Evolutionary conservation across 2,797 vertebrate genomes (phyloP), one percentile per base, ranked within the genome.

Genomic region (Avahi laniger): DNA sequence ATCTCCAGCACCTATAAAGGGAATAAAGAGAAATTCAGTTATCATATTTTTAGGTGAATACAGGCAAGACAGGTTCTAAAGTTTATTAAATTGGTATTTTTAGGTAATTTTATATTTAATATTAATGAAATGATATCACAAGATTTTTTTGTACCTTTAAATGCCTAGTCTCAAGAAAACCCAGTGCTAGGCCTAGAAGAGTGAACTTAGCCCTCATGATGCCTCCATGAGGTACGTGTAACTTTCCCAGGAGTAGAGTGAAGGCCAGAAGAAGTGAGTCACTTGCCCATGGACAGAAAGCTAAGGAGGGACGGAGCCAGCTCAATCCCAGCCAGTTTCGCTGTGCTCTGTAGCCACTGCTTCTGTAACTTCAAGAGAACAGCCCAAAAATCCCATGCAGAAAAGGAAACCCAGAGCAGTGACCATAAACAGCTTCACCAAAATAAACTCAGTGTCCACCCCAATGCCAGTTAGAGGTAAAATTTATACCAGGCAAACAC

Each of bases 1-100:
- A 98, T 99, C 99, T 98, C 99, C 99, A 96, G 99, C 99, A 99
- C 99, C 99, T 99, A 97, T 9, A 79, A 91, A 63, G 95, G 22
- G 38, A n/a, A 85, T 7, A 67, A 52, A 98, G 97, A 98, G 48
- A 54, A 28, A 98, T 65, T 35, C 28, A 93, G 72, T 94, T 96
- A 96, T 12, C 69, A 0, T 28, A 54, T 41, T 67, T 82, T 83
- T 50, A 94, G 50, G 61, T 35, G 38, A 89, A 76, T 7, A 91
- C 0, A 43, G 54, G 52, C n/a, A 43, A 88, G 89, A 85, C 0
- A 35, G 12, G 12, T 50, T 82, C 67, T 50, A 22, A 10, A 73
- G 38, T 15, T 41, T 24, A 85, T 4, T 26, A 65, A 73, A 59
- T 1, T 81, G 24, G 15, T 57, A 69, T 63, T 80, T 70, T 75